Base-by-base conservation (phyloP, 2,888 invertebrate genomes). In the Tuberolachnus salignus region DNA sequence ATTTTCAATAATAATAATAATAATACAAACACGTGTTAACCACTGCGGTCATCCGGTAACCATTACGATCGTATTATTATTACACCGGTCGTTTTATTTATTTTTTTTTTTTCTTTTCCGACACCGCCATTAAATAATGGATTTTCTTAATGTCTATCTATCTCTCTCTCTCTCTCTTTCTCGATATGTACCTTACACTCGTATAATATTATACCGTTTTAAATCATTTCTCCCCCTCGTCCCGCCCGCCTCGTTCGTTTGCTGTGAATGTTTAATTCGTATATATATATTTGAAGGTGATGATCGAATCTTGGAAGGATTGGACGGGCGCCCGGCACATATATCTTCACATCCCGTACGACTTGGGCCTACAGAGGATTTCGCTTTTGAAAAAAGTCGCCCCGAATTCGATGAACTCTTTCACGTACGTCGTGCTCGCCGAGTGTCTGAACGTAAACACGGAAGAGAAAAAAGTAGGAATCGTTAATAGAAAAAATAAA, bases 261-360 rank as follows among this genome's bases (percentile, higher is more conserved):
- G 6, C 69, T 61, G n/a, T 71, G 34, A 21, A 21, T 49, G 34
- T 42, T 26, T 51, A 34, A 23, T 13, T 19, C 57, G 80, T 81
- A 61, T 81, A n/a, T n/a, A n/a, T n/a, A n/a, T n/a, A n/a, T n/a
- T n/a, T n/a, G n/a, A n/a, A 84, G 84, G 84, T 85, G 13, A 83
- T 86, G 83, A 84, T 86, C 21, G 85, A 85, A 75, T 85, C 85
- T 6, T 87, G 87, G 87, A 86, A 86, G 82, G 87, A 87, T 80
- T 87, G 86, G 86, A 86, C 86, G 9, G 86, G 86, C 19, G 86
- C 86, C 8, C 83, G 86, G 1, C 84, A 85, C 80, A 84, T 87
- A 66, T 87, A 86, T 82, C 83, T 86, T 82, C 85, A 86, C 81
- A 84, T 87, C 3, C 84, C 86, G 1, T 84, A 85, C 74, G 86